Evolutionary conservation across 2,888 invertebrate genomes (phyloP).

Genomic region (Conops quadrifasciatus): DNA sequence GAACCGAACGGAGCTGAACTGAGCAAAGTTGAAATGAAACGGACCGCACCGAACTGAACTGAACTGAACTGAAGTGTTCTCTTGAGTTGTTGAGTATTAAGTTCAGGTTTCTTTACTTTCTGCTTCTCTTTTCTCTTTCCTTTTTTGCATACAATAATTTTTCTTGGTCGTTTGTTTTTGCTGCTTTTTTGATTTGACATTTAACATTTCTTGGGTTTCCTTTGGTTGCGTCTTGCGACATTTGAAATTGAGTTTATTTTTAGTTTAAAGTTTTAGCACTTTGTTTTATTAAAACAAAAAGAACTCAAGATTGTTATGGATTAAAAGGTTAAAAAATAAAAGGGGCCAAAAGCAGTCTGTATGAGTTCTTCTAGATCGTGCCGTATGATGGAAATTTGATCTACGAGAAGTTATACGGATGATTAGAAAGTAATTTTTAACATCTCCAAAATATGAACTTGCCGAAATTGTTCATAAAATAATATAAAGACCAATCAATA

Average conservation of each 20-base stretch:
- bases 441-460: no score
- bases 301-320: background rate
- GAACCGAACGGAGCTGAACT: constrained; percentile 29
- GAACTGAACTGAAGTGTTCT: constrained; percentile 15
- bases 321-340: background rate
- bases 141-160: background rate
- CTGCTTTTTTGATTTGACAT: constrained; percentile 20
- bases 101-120: background rate
- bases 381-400: no score
- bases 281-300: background rate
- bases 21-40: constrained; percentile 14
- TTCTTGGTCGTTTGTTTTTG: background rate
- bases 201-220: constrained; percentile 27
- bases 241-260: constrained; percentile 12
- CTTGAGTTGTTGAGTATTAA: background rate
- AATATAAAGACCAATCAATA: no score
- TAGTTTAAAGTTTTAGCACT: background rate
- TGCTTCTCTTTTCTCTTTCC: background rate
- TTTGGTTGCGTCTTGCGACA: background rate
- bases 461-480: no score
- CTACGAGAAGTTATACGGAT: no score
- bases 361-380: no score
- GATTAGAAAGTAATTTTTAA: no score
- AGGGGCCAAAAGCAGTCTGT: background rate
- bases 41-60: constrained; percentile 29